Evolutionary conservation across 1,140 invertebrate species (phyloP).

Genomic region (Dendrolimus kikuchii): DNA sequence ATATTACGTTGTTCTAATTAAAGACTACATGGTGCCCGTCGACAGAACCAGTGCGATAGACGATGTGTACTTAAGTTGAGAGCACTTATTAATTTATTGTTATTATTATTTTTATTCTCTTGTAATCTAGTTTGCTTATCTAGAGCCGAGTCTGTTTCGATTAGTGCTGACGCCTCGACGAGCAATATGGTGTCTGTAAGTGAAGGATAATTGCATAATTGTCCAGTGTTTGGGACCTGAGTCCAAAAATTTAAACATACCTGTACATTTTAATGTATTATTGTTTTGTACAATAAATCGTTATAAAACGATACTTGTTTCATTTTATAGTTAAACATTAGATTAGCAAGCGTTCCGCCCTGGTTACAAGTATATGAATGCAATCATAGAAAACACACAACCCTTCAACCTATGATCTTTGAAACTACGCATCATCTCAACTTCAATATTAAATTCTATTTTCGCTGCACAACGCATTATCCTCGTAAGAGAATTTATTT

Average conservation of each 20-base stretch:
- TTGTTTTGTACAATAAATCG: slow-evolving; percentile 75
- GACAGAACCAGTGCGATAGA: slow-evolving; percentile 69
- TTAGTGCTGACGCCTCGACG: slow-evolving; percentile 69
- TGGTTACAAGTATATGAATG: too few relatives aligned
- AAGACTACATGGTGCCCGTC: slow-evolving; percentile 72
- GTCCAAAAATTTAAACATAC: slow-evolving; percentile 73
- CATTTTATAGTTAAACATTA: slow-evolving; percentile 16
- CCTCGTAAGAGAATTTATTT: too few relatives aligned
- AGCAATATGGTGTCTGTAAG: slow-evolving; percentile 70
- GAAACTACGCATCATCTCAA: too few relatives aligned
- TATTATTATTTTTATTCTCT: slow-evolving; percentile 67
- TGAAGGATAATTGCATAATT: slow-evolving; percentile 62
- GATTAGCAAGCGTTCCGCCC: too few relatives aligned
- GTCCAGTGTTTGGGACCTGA: slow-evolving; percentile 68
- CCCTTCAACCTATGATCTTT: too few relatives aligned
- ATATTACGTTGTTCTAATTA: slow-evolving; percentile 66
- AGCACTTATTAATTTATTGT: slow-evolving; percentile 69
- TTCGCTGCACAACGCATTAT: too few relatives aligned
- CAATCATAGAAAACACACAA: too few relatives aligned
- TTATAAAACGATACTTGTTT: slow-evolving; percentile 68
- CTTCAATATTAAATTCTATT: too few relatives aligned
- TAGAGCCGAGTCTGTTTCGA: slow-evolving; percentile 66
- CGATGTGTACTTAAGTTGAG: slow-evolving; percentile 71
- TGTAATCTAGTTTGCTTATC: slow-evolving; percentile 67
- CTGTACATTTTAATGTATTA: slow-evolving; percentile 75